Evolutionary conservation across 2,797 vertebrate species (phyloP), one percentile per base, ranked within the genome.

Genomic region (Danio jaintianensis): DNA sequence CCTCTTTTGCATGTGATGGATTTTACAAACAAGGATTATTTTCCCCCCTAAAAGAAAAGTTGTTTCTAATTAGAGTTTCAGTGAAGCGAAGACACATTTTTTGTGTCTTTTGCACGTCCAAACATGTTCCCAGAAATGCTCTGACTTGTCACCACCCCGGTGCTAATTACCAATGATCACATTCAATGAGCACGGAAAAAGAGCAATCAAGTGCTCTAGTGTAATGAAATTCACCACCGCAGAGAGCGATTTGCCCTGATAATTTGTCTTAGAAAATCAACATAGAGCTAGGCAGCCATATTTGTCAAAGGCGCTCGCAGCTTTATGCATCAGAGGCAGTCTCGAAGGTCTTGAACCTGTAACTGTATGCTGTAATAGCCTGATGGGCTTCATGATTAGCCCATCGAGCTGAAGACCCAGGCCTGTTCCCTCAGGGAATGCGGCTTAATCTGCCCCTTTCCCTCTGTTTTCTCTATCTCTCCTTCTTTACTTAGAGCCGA

Each of bases 371-470:
- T 71, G 67, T 83, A 80, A 83, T 72, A 77, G 78, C 58, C 78
- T 83, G 78, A 80, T 83, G 67, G 78, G 82, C 52, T 77, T 76
- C 78, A 80, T 80, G 82, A 83, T 80, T 80, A 83, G 59, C 72
- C 82, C 78, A 83, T 80, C 59, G 59, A 83, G 82, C 77, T 76
- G 77, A 83, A 83, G 72, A 83, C 66, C 82, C 61, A 36, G 66
- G 43, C 59, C 59, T 48, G 16, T 36, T 75, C 72, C 72, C 66
- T 76, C 43, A 52, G 78, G 64, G 82, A 80, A 47, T 64, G 43
- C 40, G 4, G 48, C 59, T 63, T 83, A 80, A 79, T 79, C 56
- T 76, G n/a, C 13, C 40, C 48, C 68, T 52, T 50, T 50, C 68
- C 4, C 50, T 72, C 58, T 72, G 58, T 63, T 72, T 72, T 79